Percentiles rank a stretch among this genome's conserved stretches.
Evolutionary conservation across 2,113 vertebrate species (phyloP).

Genomic region (Thinocorus orbignyianus): DNA sequence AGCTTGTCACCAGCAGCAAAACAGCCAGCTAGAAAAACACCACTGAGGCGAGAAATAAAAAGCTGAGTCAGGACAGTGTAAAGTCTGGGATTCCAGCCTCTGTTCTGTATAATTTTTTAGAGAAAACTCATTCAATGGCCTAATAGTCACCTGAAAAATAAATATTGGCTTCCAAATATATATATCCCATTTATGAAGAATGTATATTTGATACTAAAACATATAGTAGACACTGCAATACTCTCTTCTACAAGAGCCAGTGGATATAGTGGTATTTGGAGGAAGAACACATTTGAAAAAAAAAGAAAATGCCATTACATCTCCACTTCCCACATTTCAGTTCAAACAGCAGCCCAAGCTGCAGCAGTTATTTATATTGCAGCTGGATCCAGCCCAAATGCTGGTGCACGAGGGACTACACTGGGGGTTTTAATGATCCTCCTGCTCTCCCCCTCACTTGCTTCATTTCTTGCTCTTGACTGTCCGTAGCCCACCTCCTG

Average conservation of each 20-base stretch:
- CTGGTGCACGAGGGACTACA: not conserved
- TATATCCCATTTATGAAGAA: not conserved
- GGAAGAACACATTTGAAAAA: not conserved
- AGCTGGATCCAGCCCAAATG: not conserved
- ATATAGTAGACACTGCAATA: not conserved
- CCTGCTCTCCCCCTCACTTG: not conserved
- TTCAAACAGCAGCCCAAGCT: not conserved
- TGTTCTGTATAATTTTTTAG: not conserved
- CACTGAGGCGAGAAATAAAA: not conserved
- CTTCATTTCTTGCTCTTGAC: not conserved
- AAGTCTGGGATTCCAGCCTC: not conserved
- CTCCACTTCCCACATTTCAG: not conserved
- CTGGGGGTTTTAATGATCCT: not conserved
- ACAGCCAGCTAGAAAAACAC: not conserved
- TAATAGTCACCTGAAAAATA: not conserved
- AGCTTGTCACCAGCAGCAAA: not conserved
- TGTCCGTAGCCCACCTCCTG: not conserved
- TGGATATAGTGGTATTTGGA: not conserved
- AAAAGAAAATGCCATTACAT: not conserved
- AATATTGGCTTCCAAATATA: not conserved
- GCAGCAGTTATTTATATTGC: not conserved
- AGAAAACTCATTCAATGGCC: not conserved
- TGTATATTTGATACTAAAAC: not conserved
- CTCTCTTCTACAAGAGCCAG: not conserved
- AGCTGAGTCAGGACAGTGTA: not conserved